Percentiles rank a stretch among this genome's conserved stretches.
These are phyloP conservation scores for Drosophila erecta DNA, from an alignment of 1,140 invertebrate genomes.

Conservation along the genomic window DNA sequence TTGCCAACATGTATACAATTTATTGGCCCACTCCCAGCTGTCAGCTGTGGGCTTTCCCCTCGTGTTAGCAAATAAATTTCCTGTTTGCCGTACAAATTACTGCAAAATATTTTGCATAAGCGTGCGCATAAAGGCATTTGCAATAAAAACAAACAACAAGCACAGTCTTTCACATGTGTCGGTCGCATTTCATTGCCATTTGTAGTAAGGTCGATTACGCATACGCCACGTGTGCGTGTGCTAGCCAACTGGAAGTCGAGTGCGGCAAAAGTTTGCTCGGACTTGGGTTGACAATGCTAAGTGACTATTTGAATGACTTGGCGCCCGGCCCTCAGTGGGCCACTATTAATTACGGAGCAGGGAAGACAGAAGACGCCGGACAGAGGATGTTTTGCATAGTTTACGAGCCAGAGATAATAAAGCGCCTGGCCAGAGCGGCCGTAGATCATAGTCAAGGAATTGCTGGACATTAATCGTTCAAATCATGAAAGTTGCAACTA, in stretches of 20 bases:
- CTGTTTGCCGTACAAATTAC: constrained; percentile 70
- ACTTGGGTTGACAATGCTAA: constrained; percentile 59
- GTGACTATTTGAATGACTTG: constrained; percentile 76
- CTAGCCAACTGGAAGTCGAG: constrained; percentile 22
- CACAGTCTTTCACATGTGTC: constrained; percentile 15
- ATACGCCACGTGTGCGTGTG: constrained; percentile 56
- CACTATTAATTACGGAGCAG: constrained; percentile 55
- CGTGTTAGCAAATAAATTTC: constrained; percentile 61
- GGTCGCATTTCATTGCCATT: constrained; percentile 22
- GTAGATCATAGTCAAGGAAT: constrained; percentile 55
- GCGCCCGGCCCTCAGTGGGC: constrained; percentile 24
- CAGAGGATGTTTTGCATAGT: constrained; percentile 57
- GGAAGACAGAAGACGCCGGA: constrained; percentile 12
- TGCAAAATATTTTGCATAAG: constrained; percentile 80
- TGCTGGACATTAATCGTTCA: constrained; percentile 59
- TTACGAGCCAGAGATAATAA: constrained; percentile 53
- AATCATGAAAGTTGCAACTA: constrained; percentile 53
- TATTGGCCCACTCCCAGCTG: constrained; percentile 65
- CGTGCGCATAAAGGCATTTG: constrained; percentile 69
- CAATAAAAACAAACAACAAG: constrained; percentile 74
- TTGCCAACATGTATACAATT: constrained; percentile 71
- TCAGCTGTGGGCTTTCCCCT: background rate
- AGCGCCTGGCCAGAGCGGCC: constrained; percentile 31
- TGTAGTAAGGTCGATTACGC: constrained; percentile 61
- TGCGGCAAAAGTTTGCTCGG: constrained; percentile 61